Conservation (phyloP, 1,140 invertebrate species). For the Orius insidiosus region DNA sequence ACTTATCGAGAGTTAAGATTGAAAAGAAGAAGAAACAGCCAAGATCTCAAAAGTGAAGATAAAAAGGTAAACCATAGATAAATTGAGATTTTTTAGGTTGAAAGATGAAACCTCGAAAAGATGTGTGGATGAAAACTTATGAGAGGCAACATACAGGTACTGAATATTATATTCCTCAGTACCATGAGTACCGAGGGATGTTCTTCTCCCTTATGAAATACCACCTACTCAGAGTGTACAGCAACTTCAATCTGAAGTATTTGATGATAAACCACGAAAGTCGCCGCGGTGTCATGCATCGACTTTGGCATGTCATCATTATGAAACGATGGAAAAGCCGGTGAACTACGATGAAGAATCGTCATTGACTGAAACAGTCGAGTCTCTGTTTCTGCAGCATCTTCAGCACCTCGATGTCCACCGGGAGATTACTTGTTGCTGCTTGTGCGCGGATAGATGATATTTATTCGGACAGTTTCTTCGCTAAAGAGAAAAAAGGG, state of each 20-base stretch:
- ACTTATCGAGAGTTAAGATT: slow-evolving; percentile 3
- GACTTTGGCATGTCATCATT: slow-evolving; percentile 54
- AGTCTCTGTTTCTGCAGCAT: slow-evolving; percentile 3
- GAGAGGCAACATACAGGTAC: slow-evolving; percentile 50
- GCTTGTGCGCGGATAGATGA: not conserved
- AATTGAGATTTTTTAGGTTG: slow-evolving; percentile 26
- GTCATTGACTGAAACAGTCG: slow-evolving; percentile 8
- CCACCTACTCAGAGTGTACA: slow-evolving; percentile 31
- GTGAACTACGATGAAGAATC: slow-evolving; percentile 13
- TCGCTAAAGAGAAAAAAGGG: not conserved
- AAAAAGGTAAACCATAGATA: slow-evolving; percentile 29
- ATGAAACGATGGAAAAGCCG: slow-evolving; percentile 4
- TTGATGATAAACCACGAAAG: slow-evolving; percentile 49
- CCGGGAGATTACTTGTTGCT: not conserved
- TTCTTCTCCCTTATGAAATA: slow-evolving; percentile 60
- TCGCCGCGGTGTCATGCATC: slow-evolving; percentile 70
- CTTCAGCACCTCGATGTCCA: not conserved
- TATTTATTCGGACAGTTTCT: not conserved
- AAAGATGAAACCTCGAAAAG: slow-evolving; percentile 43
- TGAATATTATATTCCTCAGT: slow-evolving; percentile 29
- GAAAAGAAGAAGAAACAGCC: slow-evolving; percentile 11
- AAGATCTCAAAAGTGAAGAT: slow-evolving; percentile 20
- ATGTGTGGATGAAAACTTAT: slow-evolving; percentile 63
- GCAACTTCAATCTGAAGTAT: not conserved
- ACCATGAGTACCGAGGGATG: slow-evolving; percentile 33